Evolutionary conservation across 2,113 vertebrate species (phyloP).

Genomic region (Thymallus thymallus): DNA sequence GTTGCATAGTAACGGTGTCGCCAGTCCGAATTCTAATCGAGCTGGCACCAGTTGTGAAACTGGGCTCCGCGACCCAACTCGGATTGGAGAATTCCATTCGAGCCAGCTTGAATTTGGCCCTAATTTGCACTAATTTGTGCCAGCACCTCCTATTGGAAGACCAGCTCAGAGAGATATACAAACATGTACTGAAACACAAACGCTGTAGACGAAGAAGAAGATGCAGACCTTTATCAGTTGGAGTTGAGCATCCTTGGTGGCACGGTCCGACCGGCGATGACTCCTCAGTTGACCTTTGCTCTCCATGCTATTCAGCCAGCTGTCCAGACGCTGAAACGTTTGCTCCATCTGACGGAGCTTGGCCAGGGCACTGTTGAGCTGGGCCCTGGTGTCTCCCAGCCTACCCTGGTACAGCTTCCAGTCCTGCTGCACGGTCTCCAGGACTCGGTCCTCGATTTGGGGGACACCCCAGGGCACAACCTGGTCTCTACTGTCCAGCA

Average conservation of each 20-base stretch:
- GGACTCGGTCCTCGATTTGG: conserved; percentile 83
- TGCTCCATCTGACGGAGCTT: conserved; percentile 86
- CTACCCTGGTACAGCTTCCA: conserved; percentile 88
- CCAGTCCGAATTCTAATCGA: too few species aligned
- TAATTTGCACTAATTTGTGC: too few species aligned
- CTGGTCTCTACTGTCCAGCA: conserved; percentile 81
- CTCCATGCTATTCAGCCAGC: conserved; percentile 86
- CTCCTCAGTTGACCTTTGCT: conserved; percentile 78
- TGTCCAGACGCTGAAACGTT: conserved; percentile 84
- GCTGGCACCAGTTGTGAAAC: too few species aligned
- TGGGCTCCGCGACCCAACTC: too few species aligned
- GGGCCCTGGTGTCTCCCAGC: conserved; percentile 80
- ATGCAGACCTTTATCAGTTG: conserved; percentile 85
- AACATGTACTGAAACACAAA: not conserved
- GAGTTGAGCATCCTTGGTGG: conserved; percentile 85
- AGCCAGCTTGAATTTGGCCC: too few species aligned
- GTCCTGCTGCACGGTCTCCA: conserved; percentile 86
- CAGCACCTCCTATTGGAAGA: too few species aligned
- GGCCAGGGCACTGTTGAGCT: conserved; percentile 81
- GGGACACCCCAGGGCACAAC: conserved; percentile 84
- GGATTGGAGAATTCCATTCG: too few species aligned
- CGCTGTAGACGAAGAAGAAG: too few species aligned
- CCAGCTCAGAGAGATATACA: too few species aligned
- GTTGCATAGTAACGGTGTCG: too few species aligned
- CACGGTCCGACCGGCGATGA: conserved; percentile 76